phyloP scores from a whole-genome alignment of 2,888 invertebrate genomes.

The Trileptium ribeirensis region DNA sequence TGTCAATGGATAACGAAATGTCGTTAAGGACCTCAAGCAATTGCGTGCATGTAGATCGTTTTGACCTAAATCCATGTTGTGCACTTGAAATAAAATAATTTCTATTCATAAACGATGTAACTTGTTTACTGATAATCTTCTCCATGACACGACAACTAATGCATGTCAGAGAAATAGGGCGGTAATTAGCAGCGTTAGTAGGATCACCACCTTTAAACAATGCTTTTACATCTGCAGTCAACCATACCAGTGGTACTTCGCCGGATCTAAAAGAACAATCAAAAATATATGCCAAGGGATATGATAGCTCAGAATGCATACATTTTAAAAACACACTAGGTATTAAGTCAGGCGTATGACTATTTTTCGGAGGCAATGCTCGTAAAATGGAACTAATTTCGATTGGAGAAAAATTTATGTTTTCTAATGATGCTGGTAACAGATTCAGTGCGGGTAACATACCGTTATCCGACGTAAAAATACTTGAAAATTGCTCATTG shows the following conservation, averaged over 20 bases:
- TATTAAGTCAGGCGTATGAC: neutral
- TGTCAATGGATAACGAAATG: neutral
- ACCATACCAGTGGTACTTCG: neutral
- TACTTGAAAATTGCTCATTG: neutral
- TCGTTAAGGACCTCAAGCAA: neutral
- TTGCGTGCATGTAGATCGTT: neutral
- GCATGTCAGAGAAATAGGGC: neutral
- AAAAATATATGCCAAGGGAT: neutral
- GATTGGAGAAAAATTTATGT: neutral
- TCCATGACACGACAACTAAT: neutral
- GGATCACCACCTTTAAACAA: neutral
- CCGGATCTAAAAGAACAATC: neutral
- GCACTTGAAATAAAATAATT: neutral
- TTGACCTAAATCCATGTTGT: neutral
- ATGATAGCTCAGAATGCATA: neutral
- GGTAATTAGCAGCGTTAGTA: neutral
- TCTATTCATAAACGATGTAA: neutral
- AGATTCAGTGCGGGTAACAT: neutral
- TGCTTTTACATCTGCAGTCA: neutral
- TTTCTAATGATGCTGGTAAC: neutral
- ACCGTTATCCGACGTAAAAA: neutral
- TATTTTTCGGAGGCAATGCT: neutral
- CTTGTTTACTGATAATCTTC: neutral
- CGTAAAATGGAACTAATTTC: neutral
- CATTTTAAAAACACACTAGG: neutral